These are phyloP conservation scores for Rhynchophorus ferrugineus DNA, from an alignment of 1,140 invertebrate species.

Conservation along the genomic window DNA sequence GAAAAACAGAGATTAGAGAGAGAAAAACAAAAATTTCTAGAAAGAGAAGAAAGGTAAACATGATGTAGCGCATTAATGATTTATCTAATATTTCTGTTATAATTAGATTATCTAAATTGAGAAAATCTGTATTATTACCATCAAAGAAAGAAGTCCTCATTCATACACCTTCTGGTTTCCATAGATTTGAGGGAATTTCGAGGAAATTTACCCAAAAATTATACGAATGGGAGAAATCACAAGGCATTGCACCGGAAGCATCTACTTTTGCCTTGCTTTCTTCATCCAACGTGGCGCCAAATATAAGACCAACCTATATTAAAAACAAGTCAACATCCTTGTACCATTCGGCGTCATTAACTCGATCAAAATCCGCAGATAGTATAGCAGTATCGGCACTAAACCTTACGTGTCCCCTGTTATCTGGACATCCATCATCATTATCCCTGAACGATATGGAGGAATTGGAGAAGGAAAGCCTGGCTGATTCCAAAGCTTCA, in stretches of 20 bases:
- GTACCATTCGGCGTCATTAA: constrained; percentile 33
- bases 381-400: constrained; percentile 46
- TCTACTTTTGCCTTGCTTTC: constrained; percentile 71
- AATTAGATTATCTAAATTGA: constrained; percentile 55
- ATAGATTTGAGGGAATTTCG: constrained; percentile 77
- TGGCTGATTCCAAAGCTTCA: constrained; percentile 32
- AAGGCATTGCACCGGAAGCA: constrained; percentile 69
- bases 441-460: constrained; percentile 63
- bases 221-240: constrained; percentile 84
- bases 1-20: constrained; percentile 55
- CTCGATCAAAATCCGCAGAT: constrained; percentile 63
- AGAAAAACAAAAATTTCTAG: constrained; percentile 52
- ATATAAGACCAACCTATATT: constrained; percentile 18
- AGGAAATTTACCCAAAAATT: constrained; percentile 81
- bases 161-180: constrained; percentile 70
- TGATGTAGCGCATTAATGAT: background rate
- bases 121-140: constrained; percentile 46
- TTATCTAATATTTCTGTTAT: constrained; percentile 24
- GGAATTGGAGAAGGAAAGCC: constrained; percentile 46
- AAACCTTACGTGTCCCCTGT: constrained; percentile 32
- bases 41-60: constrained; percentile 49
- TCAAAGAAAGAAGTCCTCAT: constrained; percentile 66
- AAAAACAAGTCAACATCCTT: background rate
- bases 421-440: constrained; percentile 59
- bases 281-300: constrained; percentile 44